These are phyloP conservation scores for Volucella inanis DNA, from an alignment of 2,888 invertebrate genomes.

Conservation along the genomic window DNA sequence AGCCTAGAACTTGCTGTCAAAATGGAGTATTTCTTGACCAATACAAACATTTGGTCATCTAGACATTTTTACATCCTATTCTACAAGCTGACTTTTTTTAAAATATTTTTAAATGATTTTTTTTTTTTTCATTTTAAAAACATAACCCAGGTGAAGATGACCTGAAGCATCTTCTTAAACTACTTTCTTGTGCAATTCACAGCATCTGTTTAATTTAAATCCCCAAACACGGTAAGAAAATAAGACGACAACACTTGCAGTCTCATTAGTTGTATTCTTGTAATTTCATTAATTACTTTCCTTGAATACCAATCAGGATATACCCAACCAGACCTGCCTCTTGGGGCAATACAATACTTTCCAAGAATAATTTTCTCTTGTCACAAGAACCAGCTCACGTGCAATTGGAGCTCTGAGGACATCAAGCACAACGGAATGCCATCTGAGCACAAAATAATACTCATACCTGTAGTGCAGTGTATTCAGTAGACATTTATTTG, in stretches of 20 bases:
- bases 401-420: constrained; percentile 20
- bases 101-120: neutral
- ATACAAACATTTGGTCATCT: too few relatives aligned
- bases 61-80: too few relatives aligned
- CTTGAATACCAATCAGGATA: constrained; percentile 37
- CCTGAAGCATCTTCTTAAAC: constrained; percentile 6
- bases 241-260: constrained; percentile 42
- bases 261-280: constrained; percentile 64
- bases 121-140: neutral
- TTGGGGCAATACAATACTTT: neutral
- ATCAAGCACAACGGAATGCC: constrained; percentile 30
- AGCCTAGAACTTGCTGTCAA: too few relatives aligned
- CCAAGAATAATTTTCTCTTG: neutral
- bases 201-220: constrained; percentile 13
- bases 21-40: too few relatives aligned
- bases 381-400: constrained; percentile 49
- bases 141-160: constrained; percentile 3
- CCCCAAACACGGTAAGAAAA: neutral
- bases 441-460: constrained; percentile 53
- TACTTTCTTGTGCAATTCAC: neutral
- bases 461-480: neutral
- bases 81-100: too few relatives aligned
- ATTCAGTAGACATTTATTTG: neutral
- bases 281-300: constrained; percentile 69
- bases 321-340: constrained; percentile 2